phyloP scores from a whole-genome alignment of 2,888 invertebrate species.

The Patella caerulea region DNA sequence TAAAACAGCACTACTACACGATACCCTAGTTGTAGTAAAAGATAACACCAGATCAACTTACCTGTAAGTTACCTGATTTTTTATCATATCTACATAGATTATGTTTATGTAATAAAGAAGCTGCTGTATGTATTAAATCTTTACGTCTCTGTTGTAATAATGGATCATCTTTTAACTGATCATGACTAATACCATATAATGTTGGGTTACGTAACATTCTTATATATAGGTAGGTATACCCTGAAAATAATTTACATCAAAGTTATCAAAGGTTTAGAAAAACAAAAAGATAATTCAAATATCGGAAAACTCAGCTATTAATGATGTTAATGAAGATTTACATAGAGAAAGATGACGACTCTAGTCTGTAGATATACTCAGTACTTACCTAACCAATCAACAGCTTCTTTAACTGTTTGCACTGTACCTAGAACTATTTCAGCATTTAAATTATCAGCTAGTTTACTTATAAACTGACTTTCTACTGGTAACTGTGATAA shows the following conservation, averaged over 20 bases:
- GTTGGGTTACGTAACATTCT: slow-evolving; percentile 92
- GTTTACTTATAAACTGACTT: slow-evolving; percentile 91
- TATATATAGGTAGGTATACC: slow-evolving; percentile 97
- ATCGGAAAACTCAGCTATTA: no score
- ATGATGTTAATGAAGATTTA: background rate
- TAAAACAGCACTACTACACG: no score
- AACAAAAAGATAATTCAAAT: no score
- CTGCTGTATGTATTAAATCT: slow-evolving; percentile 96
- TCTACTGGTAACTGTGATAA: slow-evolving; percentile 86
- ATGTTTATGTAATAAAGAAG: slow-evolving; percentile 89
- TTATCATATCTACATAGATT: slow-evolving; percentile 94
- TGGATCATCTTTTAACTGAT: slow-evolving; percentile 82
- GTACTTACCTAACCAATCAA: slow-evolving; percentile 84
- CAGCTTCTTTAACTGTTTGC: slow-evolving; percentile 89
- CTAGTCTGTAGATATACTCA: background rate
- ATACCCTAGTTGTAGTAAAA: no score
- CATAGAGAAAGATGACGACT: background rate
- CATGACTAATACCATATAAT: slow-evolving; percentile 85
- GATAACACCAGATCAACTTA: slow-evolving; percentile 30
- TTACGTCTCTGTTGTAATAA: slow-evolving; percentile 90
- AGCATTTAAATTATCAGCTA: slow-evolving; percentile 97
- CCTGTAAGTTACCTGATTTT: slow-evolving; percentile 88
- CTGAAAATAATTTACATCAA: slow-evolving; percentile 40
- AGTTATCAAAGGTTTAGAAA: no score
- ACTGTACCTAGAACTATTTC: slow-evolving; percentile 97